These are phyloP conservation scores for Trichogramma pretiosum DNA, from an alignment of 1,140 invertebrate species.

Conservation along the genomic window DNA sequence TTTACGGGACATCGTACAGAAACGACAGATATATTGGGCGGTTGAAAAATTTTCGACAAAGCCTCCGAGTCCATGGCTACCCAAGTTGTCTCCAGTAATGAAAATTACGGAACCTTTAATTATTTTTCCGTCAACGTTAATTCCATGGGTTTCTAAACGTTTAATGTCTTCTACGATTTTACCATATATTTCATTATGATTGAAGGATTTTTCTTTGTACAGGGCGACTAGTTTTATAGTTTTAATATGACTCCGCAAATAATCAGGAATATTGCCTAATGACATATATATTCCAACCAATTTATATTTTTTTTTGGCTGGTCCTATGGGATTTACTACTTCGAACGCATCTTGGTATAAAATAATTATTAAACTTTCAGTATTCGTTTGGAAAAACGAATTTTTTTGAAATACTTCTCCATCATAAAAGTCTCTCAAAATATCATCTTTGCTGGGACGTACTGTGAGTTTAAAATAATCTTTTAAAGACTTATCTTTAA, in stretches of 20 bases:
- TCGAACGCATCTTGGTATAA: conserved; percentile 20
- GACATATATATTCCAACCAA: conserved; percentile 16
- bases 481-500: conserved; percentile 21
- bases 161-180: conserved; percentile 13
- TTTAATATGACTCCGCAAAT: conserved; percentile 5
- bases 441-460: background rate
- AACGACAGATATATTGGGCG: conserved; percentile 7
- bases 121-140: background rate
- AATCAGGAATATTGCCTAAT: conserved; percentile 13
- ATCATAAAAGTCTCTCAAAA: conserved; percentile 28
- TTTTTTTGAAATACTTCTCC: conserved; percentile 26
- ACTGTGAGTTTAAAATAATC: background rate
- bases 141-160: conserved; percentile 8
- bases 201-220: conserved; percentile 8
- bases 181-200: conserved; percentile 12
- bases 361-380: conserved; percentile 19
- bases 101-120: conserved; percentile 19
- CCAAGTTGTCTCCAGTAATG: conserved; percentile 24
- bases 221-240: conserved; percentile 3
- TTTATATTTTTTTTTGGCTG: conserved; percentile 17
- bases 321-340: conserved; percentile 19
- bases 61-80: conserved; percentile 23
- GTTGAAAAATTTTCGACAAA: conserved; percentile 17
- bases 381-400: conserved; percentile 27
- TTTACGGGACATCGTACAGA: conserved; percentile 4